phyloP scores from a whole-genome alignment of 2,113 vertebrate genomes.

The Echinops telfairi region DNA sequence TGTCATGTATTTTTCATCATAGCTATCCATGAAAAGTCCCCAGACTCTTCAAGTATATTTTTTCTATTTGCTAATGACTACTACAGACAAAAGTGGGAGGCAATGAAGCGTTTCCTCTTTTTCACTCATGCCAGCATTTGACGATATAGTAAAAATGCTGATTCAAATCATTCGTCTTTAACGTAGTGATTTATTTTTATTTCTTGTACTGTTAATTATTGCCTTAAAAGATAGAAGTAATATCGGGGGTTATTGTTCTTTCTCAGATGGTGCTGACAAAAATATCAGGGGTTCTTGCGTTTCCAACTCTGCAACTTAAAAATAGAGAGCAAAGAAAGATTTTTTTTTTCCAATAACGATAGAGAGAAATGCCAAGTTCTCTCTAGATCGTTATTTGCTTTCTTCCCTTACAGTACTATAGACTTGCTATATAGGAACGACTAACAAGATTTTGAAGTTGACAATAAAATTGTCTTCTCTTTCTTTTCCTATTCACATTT shows the following conservation, averaged over 20 bases:
- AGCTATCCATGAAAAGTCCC: not conserved
- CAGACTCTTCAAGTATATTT: slow-evolving; percentile 38
- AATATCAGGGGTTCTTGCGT: not conserved
- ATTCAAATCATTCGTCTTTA: slow-evolving; percentile 59
- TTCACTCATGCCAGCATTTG: slow-evolving; percentile 9
- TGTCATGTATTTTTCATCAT: slow-evolving; percentile 45
- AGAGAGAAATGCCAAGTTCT: slow-evolving; percentile 3
- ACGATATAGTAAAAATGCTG: not conserved
- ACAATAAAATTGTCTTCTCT: slow-evolving; percentile 73
- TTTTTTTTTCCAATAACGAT: too few species aligned
- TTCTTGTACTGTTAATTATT: slow-evolving; percentile 52
- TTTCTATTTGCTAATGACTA: slow-evolving; percentile 53
- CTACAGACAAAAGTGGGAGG: not conserved
- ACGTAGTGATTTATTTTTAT: slow-evolving; percentile 30
- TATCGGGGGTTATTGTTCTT: slow-evolving; percentile 7
- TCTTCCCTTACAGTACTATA: slow-evolving; percentile 55
- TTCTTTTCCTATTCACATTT: slow-evolving; percentile 88
- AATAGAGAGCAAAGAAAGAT: not conserved
- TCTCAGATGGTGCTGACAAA: slow-evolving; percentile 27
- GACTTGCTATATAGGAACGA: slow-evolving; percentile 55
- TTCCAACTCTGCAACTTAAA: slow-evolving; percentile 51
- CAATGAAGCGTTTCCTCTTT: slow-evolving; percentile 50
- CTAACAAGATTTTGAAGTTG: slow-evolving; percentile 42
- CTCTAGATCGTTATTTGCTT: slow-evolving; percentile 3
- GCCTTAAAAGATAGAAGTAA: slow-evolving; percentile 9